A percentile compares a stretch with the other conserved stretches of the same genome.
phyloP scores from a whole-genome alignment of 2,888 invertebrate genomes.

The Cataglyphis cursor region DNA sequence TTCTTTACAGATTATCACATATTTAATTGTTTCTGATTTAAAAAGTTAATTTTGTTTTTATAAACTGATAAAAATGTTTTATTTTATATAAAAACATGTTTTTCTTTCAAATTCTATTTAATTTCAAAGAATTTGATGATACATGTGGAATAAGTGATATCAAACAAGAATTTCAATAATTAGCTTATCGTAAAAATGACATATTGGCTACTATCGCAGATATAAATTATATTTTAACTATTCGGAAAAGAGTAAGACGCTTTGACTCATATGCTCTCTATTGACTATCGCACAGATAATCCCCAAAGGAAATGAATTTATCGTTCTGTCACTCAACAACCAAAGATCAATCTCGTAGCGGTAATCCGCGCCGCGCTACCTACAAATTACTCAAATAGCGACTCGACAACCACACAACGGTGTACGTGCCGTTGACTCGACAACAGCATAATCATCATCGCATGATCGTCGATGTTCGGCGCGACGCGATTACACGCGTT shows the following conservation, averaged over 20 bases:
- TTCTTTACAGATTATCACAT: too few species aligned
- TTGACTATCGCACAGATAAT: conserved; percentile 9
- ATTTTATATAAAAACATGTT: not conserved
- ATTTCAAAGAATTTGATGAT: not conserved
- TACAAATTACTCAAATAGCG: conserved; percentile 57
- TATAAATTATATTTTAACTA: not conserved
- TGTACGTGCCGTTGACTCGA: conserved; percentile 47
- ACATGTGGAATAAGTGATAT: not conserved
- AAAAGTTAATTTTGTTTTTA: not conserved
- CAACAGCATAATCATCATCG: conserved; percentile 56
- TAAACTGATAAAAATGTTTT: not conserved
- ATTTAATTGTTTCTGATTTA: not conserved
- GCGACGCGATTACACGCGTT: conserved; percentile 53
- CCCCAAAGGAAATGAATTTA: conserved; percentile 11
- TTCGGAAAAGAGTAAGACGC: not conserved
- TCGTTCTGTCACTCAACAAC: conserved; percentile 43
- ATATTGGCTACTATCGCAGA: not conserved
- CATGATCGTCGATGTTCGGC: conserved; percentile 44
- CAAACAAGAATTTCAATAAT: not conserved
- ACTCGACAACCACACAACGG: conserved; percentile 52
- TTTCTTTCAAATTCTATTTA: not conserved
- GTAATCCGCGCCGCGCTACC: conserved; percentile 50
- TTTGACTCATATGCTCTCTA: not conserved
- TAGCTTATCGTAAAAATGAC: conserved; percentile 4
- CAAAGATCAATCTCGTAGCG: conserved; percentile 16